phyloP scores from a whole-genome alignment of 2,113 vertebrate genomes.

The Chitala chitala region DNA sequence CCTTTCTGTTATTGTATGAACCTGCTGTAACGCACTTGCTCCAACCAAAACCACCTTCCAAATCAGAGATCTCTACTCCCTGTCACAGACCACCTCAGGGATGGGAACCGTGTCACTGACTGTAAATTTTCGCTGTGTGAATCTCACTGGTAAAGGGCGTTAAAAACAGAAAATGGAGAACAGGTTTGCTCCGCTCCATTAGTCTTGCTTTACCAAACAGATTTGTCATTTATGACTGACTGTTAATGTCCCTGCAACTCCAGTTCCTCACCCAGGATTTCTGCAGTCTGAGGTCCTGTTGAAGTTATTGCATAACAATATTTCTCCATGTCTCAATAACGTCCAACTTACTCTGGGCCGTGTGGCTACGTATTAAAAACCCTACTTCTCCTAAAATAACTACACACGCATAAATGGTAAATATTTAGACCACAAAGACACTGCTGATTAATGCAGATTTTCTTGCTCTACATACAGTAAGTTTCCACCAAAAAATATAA shows the following conservation, averaged over 20 bases:
- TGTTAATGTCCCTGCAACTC: background rate
- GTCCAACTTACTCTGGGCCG: background rate
- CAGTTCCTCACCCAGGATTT: background rate
- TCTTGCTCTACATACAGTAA: no score
- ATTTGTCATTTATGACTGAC: background rate
- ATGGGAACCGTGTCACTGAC: background rate
- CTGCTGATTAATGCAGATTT: no score
- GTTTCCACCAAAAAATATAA: no score
- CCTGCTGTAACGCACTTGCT: background rate
- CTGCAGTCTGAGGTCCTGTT: background rate
- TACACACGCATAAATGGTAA: no score
- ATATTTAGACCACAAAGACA: no score
- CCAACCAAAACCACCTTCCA: conserved; percentile 13
- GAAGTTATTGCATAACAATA: background rate
- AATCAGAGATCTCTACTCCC: conserved; percentile 13
- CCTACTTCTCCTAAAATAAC: background rate
- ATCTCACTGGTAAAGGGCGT: background rate
- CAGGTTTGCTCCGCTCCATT: conserved; percentile 2
- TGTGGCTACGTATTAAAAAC: background rate
- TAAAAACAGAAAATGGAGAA: background rate
- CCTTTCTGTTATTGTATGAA: no score
- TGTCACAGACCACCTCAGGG: background rate
- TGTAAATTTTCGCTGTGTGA: conserved; percentile 19
- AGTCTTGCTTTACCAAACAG: conserved; percentile 1
- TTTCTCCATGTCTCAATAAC: background rate